Evolutionary conservation across 2,797 vertebrate genomes (phyloP).

Genomic region (Heteromormyrus szaboi): DNA sequence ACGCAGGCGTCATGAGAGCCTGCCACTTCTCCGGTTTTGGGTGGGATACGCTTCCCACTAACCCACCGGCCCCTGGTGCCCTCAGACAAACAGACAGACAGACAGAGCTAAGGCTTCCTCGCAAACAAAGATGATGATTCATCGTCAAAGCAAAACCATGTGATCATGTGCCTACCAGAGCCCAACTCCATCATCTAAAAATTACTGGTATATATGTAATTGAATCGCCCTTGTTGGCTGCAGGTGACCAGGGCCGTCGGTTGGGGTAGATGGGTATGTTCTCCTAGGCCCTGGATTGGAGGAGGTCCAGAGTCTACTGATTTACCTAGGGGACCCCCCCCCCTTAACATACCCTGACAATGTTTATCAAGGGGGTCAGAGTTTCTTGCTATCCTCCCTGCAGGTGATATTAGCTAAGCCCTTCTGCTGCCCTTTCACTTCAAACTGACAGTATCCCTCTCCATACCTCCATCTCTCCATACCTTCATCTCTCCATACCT

Average conservation of each 20-base stretch:
- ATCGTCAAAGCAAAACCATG: background rate
- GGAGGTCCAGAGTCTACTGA: background rate
- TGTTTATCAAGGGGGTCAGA: background rate
- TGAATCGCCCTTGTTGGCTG: background rate
- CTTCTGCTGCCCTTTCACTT: background rate
- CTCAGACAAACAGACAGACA: background rate
- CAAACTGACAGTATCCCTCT: background rate
- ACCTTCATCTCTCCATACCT: background rate
- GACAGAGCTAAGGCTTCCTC: background rate
- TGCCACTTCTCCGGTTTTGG: background rate
- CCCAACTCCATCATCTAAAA: background rate
- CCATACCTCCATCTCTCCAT: background rate
- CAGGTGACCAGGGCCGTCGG: background rate
- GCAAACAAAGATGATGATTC: background rate
- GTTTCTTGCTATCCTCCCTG: background rate
- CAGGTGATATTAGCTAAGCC: background rate
- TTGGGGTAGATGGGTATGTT: background rate
- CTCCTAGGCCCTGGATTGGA: background rate
- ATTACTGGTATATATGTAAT: background rate
- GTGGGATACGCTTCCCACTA: background rate
- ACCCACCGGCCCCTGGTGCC: background rate
- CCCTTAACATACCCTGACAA: background rate
- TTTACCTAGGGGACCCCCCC: background rate
- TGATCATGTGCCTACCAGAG: background rate
- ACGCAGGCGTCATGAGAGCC: background rate